A percentile compares a stretch with the other conserved stretches of the same genome.
phyloP scores from a whole-genome alignment of 2,113 vertebrate species.

The Amazona vittata region DNA sequence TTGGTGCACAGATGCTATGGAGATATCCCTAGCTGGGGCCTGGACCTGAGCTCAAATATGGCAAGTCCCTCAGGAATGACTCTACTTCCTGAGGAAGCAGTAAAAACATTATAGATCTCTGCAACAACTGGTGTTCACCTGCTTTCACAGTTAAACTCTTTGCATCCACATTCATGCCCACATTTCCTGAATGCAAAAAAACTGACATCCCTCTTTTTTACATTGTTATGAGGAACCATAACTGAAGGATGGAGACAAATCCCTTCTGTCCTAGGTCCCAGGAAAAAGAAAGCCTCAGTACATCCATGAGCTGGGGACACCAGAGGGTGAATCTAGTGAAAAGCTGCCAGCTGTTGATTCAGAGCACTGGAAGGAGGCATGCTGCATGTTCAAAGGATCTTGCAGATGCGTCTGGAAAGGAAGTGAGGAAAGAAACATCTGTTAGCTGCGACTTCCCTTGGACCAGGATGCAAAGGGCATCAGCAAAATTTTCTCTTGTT shows the following conservation, averaged over 20 bases:
- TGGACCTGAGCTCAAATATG: neutral
- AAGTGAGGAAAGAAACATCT: neutral
- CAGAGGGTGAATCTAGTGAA: neutral
- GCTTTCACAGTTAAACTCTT: neutral
- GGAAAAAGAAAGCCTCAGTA: neutral
- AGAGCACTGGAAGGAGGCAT: neutral
- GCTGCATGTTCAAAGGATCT: neutral
- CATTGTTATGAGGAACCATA: neutral
- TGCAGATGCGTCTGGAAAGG: neutral
- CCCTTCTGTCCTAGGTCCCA: neutral
- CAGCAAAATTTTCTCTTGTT: neutral
- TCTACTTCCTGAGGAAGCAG: neutral
- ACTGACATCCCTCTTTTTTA: neutral
- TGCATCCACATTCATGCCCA: neutral
- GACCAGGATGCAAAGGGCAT: neutral
- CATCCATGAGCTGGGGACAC: neutral
- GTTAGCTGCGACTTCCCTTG: neutral
- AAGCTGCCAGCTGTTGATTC: neutral
- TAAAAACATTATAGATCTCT: neutral
- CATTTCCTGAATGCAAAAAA: neutral
- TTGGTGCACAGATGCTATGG: neutral
- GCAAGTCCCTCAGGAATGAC: neutral
- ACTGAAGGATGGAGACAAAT: neutral
- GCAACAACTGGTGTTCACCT: neutral
- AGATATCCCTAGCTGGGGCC: neutral